Percentiles rank a stretch among this genome's conserved stretches.
Evolutionary conservation across 2,797 vertebrate genomes (phyloP).

Genomic region (Anguilla marmorata): DNA sequence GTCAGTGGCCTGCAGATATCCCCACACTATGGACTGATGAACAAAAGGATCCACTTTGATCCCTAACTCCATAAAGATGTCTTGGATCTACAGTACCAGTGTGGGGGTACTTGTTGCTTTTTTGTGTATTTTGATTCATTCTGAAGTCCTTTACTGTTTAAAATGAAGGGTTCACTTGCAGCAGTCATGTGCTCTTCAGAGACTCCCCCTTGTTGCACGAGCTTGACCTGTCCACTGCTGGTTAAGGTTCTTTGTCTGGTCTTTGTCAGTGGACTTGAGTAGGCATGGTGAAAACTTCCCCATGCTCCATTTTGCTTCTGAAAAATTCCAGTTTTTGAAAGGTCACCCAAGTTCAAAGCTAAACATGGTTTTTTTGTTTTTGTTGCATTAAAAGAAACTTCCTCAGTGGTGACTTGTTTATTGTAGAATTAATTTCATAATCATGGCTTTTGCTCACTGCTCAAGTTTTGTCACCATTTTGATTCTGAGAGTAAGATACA

Average conservation of each 20-base stretch:
- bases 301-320: not conserved
- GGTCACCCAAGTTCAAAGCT: not conserved
- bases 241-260: not conserved
- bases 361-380: not conserved
- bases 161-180: not conserved
- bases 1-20: too few species aligned
- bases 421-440: too few species aligned
- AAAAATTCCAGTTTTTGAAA: not conserved
- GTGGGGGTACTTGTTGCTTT: not conserved
- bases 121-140: not conserved
- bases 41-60: too few species aligned
- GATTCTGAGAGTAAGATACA: too few species aligned
- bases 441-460: too few species aligned
- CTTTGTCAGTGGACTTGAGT: not conserved
- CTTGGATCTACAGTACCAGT: not conserved
- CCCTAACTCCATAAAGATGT: not conserved
- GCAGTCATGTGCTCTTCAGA: not conserved
- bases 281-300: not conserved
- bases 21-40: too few species aligned
- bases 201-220: not conserved
- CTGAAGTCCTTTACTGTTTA: not conserved
- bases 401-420: too few species aligned
- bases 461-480: too few species aligned
- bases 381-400: too few species aligned
- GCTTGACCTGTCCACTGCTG: not conserved